Evolutionary conservation across 2,888 invertebrate species (phyloP).

Genomic region (Parasteatoda lunata): DNA sequence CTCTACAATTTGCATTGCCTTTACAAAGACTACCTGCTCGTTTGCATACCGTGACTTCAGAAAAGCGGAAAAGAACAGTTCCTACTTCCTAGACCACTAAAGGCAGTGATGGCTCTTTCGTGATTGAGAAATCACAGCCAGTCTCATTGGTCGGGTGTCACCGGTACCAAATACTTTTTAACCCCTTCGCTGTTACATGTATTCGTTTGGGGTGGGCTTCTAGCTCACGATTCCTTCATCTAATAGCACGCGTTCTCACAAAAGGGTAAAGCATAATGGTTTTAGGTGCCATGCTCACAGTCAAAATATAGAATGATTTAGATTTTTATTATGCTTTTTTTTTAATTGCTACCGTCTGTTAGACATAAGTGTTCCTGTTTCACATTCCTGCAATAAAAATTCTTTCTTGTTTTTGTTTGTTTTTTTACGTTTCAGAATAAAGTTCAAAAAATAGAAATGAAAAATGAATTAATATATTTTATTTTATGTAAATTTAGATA

Average conservation of each 20-base stretch:
- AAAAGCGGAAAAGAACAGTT: neutral
- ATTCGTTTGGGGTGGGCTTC: neutral
- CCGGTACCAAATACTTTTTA: neutral
- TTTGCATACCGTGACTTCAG: neutral
- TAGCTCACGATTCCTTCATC: neutral
- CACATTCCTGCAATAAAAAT: neutral
- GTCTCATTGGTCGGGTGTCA: neutral
- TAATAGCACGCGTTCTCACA: neutral
- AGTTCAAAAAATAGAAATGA: too few relatives aligned
- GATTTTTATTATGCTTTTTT: neutral
- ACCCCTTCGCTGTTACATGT: neutral
- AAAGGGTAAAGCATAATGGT: neutral
- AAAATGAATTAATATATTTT: too few relatives aligned
- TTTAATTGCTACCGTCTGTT: neutral
- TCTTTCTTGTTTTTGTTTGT: neutral
- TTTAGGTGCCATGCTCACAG: neutral
- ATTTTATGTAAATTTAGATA: too few relatives aligned
- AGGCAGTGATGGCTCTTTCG: conserved; percentile 2
- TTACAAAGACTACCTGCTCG: too few relatives aligned
- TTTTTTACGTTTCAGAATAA: neutral
- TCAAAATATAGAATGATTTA: too few relatives aligned
- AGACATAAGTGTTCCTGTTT: neutral
- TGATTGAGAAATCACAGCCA: neutral
- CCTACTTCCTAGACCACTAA: neutral
- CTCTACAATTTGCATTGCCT: too few relatives aligned